Conservation (phyloP, 2,113 vertebrate species). For the Scomber scombrus region DNA sequence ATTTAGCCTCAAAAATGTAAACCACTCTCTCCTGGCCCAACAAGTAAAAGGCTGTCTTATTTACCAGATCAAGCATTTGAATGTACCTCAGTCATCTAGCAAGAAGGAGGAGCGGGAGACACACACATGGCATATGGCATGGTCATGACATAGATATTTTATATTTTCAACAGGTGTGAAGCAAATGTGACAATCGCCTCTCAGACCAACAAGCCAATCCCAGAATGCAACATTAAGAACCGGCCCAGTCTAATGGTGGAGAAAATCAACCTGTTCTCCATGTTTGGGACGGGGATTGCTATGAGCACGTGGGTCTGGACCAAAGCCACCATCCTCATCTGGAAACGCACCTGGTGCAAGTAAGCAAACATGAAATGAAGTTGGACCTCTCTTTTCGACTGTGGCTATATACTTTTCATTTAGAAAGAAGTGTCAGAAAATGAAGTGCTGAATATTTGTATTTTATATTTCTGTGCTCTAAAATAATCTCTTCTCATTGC, state of each 20-base stretch:
- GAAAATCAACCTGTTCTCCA: slow-evolving; percentile 99
- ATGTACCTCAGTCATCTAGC: slow-evolving; percentile 27
- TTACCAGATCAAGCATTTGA: slow-evolving; percentile 29
- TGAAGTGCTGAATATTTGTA: neutral
- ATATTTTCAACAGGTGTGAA: slow-evolving; percentile 88
- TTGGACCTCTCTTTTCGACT: too few relatives aligned
- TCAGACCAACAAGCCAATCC: slow-evolving; percentile 95
- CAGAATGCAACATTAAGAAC: slow-evolving; percentile 97
- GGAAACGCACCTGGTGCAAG: slow-evolving; percentile 98
- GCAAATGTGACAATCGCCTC: slow-evolving; percentile 97
- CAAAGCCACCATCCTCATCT: slow-evolving; percentile 97
- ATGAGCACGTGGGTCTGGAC: slow-evolving; percentile 99
- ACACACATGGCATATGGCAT: too few relatives aligned
- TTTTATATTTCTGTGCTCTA: neutral
- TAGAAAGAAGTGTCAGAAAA: too few relatives aligned
- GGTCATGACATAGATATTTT: neutral
- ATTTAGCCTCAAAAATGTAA: slow-evolving; percentile 68
- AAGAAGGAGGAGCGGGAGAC: neutral
- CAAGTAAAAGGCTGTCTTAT: slow-evolving; percentile 49
- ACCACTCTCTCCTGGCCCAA: slow-evolving; percentile 22
- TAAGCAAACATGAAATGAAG: slow-evolving; percentile 62
- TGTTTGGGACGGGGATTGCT: slow-evolving; percentile 97
- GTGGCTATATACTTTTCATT: too few relatives aligned
- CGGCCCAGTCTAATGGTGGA: slow-evolving; percentile 95
- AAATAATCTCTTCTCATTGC: too few relatives aligned